These are phyloP conservation scores for Caradrina clavipalpis DNA, from an alignment of 2,888 invertebrate species.

Conservation along the genomic window DNA sequence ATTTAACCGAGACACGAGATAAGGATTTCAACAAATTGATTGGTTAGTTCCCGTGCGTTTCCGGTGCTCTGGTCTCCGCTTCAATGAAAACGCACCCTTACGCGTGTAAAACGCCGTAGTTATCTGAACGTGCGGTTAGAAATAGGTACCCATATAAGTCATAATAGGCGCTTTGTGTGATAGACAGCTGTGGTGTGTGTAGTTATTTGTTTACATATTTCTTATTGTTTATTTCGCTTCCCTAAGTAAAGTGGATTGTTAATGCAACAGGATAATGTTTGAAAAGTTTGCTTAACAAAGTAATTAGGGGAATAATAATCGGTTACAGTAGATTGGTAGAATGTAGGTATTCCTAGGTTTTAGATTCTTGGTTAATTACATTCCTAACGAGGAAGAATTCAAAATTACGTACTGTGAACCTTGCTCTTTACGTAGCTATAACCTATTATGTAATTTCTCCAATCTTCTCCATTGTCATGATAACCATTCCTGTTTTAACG, in stretches of 20 bases:
- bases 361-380: not conserved
- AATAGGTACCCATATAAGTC: too few relatives aligned
- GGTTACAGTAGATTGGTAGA: not conserved
- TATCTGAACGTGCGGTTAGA: too few relatives aligned
- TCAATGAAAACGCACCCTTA: not conserved
- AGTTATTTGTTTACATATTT: conserved; percentile 6
- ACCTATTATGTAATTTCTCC: too few relatives aligned
- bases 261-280: not conserved
- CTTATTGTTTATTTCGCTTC: not conserved
- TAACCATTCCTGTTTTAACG: too few relatives aligned
- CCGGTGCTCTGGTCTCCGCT: not conserved
- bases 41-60: not conserved
- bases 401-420: not conserved
- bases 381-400: not conserved
- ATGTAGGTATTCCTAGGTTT: not conserved
- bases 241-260: not conserved
- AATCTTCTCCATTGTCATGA: too few relatives aligned
- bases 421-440: too few relatives aligned
- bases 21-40: not conserved
- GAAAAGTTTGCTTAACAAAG: not conserved
- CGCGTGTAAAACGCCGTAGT: too few relatives aligned
- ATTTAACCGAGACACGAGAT: not conserved
- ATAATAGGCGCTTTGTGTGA: too few relatives aligned
- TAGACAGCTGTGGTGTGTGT: not conserved
- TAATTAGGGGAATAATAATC: not conserved